phyloP scores from a whole-genome alignment of 1,140 invertebrate species.

The Trichonephila clavata region DNA sequence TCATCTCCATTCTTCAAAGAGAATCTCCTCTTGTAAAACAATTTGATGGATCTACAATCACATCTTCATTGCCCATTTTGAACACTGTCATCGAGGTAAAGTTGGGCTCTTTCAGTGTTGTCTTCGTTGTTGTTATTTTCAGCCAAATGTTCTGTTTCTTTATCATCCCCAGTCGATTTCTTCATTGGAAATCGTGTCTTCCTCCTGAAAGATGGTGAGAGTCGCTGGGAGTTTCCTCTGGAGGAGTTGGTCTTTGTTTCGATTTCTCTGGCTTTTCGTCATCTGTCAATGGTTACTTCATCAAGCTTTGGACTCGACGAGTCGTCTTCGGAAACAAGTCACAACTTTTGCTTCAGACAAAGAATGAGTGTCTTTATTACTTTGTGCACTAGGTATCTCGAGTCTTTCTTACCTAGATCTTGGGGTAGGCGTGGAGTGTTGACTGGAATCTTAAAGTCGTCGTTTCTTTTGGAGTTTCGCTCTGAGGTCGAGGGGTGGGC shows the following conservation, averaged over 20 bases:
- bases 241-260: not conserved
- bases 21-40: conserved; percentile 57
- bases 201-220: not conserved
- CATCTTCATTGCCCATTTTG: conserved; percentile 66
- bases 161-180: not conserved
- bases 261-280: not conserved
- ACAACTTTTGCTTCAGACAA: not conserved
- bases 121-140: not conserved
- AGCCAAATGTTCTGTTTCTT: not conserved
- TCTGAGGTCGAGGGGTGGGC: conserved; percentile 62
- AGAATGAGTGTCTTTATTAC: not conserved
- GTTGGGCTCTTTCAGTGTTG: not conserved
- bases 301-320: not conserved
- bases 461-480: conserved; percentile 5
- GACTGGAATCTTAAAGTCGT: conserved; percentile 46
- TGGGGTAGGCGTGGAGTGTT: conserved; percentile 51
- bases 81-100: conserved; percentile 19
- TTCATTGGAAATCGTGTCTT: not conserved
- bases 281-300: not conserved
- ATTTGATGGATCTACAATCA: conserved; percentile 70
- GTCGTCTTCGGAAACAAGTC: not conserved
- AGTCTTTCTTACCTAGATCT: conserved; percentile 47
- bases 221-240: not conserved
- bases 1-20: conserved; percentile 53
- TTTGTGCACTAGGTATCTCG: not conserved